A percentile compares a stretch with the other conserved stretches of the same genome.
These are phyloP conservation scores for Electrophaes corylata DNA, from an alignment of 2,888 invertebrate genomes.

Conservation along the genomic window DNA sequence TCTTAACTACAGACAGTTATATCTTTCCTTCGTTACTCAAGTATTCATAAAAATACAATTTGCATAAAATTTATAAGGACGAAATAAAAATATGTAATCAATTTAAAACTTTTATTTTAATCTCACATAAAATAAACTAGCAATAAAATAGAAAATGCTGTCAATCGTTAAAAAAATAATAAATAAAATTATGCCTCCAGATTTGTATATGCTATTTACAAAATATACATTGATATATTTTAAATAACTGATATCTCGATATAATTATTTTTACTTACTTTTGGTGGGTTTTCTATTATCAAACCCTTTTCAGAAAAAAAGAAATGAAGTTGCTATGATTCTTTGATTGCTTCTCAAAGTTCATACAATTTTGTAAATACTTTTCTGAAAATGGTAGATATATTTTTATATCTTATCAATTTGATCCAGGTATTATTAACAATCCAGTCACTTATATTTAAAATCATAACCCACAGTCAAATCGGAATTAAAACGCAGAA, in stretches of 20 bases:
- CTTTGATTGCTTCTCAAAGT: neutral
- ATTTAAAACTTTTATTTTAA: slow-evolving; percentile 61
- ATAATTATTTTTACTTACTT: slow-evolving; percentile 32
- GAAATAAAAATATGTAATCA: slow-evolving; percentile 41
- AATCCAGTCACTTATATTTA: neutral
- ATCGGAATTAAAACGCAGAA: neutral
- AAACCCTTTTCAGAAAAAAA: slow-evolving; percentile 4
- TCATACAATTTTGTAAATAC: neutral
- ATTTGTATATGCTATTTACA: slow-evolving; percentile 72
- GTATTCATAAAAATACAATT: neutral
- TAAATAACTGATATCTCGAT: slow-evolving; percentile 31
- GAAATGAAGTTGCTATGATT: neutral
- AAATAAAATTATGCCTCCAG: slow-evolving; percentile 78
- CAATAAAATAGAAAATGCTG: slow-evolving; percentile 65
- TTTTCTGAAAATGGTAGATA: slow-evolving; percentile 3
- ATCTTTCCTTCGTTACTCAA: no score
- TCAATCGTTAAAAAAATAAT: slow-evolving; percentile 59
- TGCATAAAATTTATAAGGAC: slow-evolving; percentile 8
- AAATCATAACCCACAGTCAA: neutral
- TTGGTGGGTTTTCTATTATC: slow-evolving; percentile 52
- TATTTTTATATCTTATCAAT: neutral
- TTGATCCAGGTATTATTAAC: neutral
- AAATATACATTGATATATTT: slow-evolving; percentile 69
- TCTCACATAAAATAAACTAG: slow-evolving; percentile 64
- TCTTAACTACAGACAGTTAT: no score